These are phyloP conservation scores for Autographa gamma DNA, from an alignment of 2,888 invertebrate genomes.

Conservation along the genomic window DNA sequence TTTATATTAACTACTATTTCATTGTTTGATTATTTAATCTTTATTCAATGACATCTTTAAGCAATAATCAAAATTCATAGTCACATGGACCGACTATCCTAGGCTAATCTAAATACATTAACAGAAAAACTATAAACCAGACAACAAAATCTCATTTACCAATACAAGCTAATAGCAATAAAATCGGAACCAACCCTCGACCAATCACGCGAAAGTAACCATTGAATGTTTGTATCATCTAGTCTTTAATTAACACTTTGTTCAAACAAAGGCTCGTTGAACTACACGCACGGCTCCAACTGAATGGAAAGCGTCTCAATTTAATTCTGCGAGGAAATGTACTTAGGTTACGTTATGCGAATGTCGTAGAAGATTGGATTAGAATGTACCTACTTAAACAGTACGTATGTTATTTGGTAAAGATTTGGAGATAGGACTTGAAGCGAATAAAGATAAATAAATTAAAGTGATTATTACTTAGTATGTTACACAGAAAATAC, in stretches of 20 bases:
- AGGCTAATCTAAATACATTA: too few species aligned
- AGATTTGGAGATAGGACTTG: not conserved
- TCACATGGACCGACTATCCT: too few species aligned
- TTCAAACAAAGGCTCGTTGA: conserved; percentile 47
- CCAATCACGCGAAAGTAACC: conserved; percentile 48
- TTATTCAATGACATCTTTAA: too few species aligned
- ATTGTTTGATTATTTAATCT: too few species aligned
- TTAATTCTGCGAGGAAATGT: conserved; percentile 8
- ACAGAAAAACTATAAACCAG: not conserved
- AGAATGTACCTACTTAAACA: too few species aligned
- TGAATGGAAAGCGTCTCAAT: conserved; percentile 42
- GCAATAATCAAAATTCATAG: too few species aligned
- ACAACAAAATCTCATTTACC: not conserved
- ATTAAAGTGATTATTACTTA: too few species aligned
- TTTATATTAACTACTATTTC: too few species aligned
- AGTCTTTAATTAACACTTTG: conserved; percentile 53
- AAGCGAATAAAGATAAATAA: too few species aligned
- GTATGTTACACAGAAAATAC: too few species aligned
- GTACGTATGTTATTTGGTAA: not conserved
- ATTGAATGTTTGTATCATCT: conserved; percentile 40
- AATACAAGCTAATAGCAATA: conserved; percentile 16
- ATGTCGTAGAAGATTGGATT: not conserved
- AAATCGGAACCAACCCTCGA: conserved; percentile 44
- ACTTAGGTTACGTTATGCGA: conserved; percentile 5
- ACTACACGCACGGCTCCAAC: conserved; percentile 45